These are phyloP conservation scores for Emys orbicularis DNA, from an alignment of 2,797 vertebrate genomes.

Conservation along the genomic window DNA sequence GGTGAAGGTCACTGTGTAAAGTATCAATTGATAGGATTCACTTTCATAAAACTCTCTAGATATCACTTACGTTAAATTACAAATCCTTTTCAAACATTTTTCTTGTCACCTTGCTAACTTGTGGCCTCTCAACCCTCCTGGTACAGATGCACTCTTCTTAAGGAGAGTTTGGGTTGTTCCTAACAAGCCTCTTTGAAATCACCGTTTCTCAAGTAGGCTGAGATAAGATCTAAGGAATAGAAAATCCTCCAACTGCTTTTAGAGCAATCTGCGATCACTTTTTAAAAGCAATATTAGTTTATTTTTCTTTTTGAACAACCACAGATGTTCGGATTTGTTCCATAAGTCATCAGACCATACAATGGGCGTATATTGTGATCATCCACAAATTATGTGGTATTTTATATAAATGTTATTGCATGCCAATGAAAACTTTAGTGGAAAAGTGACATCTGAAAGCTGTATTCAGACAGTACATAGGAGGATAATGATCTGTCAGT, in stretches of 20 bases:
- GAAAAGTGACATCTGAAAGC: conserved; percentile 9
- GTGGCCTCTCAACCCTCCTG: conserved; percentile 33
- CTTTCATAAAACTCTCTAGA: conserved; percentile 29
- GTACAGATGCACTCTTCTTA: neutral
- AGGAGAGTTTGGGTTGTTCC: conserved; percentile 22
- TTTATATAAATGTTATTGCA: conserved; percentile 52
- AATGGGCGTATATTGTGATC: conserved; percentile 37
- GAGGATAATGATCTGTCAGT: neutral
- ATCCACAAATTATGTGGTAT: conserved; percentile 41
- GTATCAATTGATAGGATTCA: conserved; percentile 28
- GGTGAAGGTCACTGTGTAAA: conserved; percentile 21
- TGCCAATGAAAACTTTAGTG: conserved; percentile 20
- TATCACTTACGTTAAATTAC: conserved; percentile 48
- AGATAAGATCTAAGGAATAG: conserved; percentile 54
- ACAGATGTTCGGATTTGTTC: conserved; percentile 66
- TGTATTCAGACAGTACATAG: neutral
- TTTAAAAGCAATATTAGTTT: conserved; percentile 50
- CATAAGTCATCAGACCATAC: conserved; percentile 30
- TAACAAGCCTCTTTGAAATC: conserved; percentile 20
- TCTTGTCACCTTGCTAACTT: conserved; percentile 55
- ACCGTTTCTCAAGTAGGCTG: conserved; percentile 19
- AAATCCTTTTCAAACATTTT: conserved; percentile 59
- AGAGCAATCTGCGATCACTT: conserved; percentile 30
- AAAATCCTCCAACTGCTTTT: conserved; percentile 64
- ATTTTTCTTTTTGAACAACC: conserved; percentile 65